Base-by-base conservation (phyloP, 2,888 invertebrate genomes). In the Aleiodes leptofemur region DNA sequence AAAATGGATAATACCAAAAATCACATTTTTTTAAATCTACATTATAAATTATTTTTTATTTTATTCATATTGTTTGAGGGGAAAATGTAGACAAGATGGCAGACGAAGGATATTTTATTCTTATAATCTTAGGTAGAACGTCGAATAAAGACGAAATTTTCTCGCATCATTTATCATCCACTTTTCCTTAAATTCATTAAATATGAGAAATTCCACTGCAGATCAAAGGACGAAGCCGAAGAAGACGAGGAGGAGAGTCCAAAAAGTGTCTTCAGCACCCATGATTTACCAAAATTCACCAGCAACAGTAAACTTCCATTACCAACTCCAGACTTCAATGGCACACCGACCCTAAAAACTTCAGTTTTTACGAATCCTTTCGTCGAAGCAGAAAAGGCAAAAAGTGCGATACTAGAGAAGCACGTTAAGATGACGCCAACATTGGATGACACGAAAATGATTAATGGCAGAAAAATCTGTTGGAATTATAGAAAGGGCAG, bases 401-500 rank as follows among this genome's bases (percentile, higher is more conserved):
- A 97, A 88, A 94, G 95, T 76, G 96, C 96, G 13, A 94, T 96
- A 74, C 90, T 97, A 59, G 96, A 97, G 85, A 96, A 96, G 85
- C 97, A 97, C 88, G 97, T 97, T 0, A 97, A 97, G 92, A 96
- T 98, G 96, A 96, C 95, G 83, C 92, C 91, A 11, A 90, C 90
- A 0, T 76, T 89, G 87, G 93, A 93, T 80, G 93, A 94, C 85
- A 93, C 94, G n/a, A 93, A 93, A 83, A 93, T 94, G 90, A 95
- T 96, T 82, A 96, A 96, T 86, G 96, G 96, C 0, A 95, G 95
- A 84, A 96, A 95, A 87, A 95, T 97, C 77, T 98, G 98, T 89
- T 97, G 96, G 96, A 97, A 96, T 90, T 96, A 97, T 87, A 92
- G 96, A 51, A 97, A 96, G 87, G 97, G 97, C 0, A 92, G 95